Conservation (phyloP, 2,888 invertebrate species). For the Congeria kusceri region DNA sequence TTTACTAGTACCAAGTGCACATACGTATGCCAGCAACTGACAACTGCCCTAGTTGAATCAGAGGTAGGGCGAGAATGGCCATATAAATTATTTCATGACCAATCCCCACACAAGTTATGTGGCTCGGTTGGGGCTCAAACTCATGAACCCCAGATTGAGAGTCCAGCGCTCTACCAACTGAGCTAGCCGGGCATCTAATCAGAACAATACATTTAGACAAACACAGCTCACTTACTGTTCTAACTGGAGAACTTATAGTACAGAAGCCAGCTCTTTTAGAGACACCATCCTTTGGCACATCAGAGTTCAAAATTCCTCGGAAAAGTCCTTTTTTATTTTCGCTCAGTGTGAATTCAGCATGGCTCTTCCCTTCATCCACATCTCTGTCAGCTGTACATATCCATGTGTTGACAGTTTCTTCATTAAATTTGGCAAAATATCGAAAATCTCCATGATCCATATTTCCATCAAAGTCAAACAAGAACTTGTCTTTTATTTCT, state of each 20-base stretch:
- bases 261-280: conserved; percentile 93
- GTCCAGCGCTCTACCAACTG: too few relatives aligned
- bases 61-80: too few relatives aligned
- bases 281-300: conserved; percentile 92
- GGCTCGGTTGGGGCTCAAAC: too few relatives aligned
- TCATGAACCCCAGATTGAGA: too few relatives aligned
- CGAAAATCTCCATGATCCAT: conserved; percentile 89
- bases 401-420: conserved; percentile 88
- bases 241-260: conserved; percentile 90
- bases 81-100: too few relatives aligned
- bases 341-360: conserved; percentile 89
- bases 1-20: too few relatives aligned
- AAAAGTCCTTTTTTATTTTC: conserved; percentile 87
- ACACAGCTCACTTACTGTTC: conserved; percentile 67
- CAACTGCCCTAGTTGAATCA: too few relatives aligned
- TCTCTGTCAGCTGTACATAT: conserved; percentile 92
- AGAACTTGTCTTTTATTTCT: conserved; percentile 89
- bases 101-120: too few relatives aligned
- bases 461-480: conserved; percentile 87
- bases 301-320: conserved; percentile 85
- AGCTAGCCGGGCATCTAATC: too few relatives aligned
- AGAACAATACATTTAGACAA: too few relatives aligned
- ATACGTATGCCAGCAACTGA: too few relatives aligned
- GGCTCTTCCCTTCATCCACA: conserved; percentile 92
- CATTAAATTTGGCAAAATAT: conserved; percentile 90